Evolutionary conservation across 2,888 invertebrate species (phyloP), one percentile per base, ranked within the genome.

Genomic region (Flexamia atlantica): DNA sequence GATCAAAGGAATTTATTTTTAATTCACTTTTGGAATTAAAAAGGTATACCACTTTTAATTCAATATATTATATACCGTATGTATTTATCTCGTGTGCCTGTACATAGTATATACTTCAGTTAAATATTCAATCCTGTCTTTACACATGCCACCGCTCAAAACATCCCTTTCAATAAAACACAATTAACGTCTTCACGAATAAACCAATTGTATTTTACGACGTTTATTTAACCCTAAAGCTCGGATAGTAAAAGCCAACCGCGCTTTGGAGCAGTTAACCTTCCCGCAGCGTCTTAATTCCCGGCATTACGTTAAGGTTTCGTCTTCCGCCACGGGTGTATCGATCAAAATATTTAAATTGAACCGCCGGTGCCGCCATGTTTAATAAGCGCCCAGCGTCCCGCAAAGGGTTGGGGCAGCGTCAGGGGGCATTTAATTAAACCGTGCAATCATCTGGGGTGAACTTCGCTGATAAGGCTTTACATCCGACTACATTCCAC

Each of bases 281-380:
- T 50, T 76, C 76, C 76, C 76, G 76, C 76, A 76, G 36, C 23
- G 42, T 40, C 36, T 40, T 72, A 72, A 72, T 72, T 40, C 72
- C n/a, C 12, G 7, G 42, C 23, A 42, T 36, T 36, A 30, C 17
- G 20, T 72, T 72, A 72, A 72, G 23, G 76, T 76, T 46, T 28
- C 50, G 17, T 50, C 50, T 50, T 25, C 25, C 76, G 32, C 28
- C 28, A n/a, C 50, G 50, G 28, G 20, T 20, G 10, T 53, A 53
- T 46, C 46, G 76, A 76, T 50, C 76, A 50, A 76, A 74, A 76
- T 50, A 50, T 46, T 76, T 50, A 76, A 46, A 76, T 76, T 76
- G 2, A 76, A 76, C 25, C 46, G 17, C 76, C 28, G 50, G 1
- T 3, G 74, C 23, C 25, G 46, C 76, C 76, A 76, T 76, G 46